Base-by-base conservation (phyloP, 37 sponge, comb jelly and placozoan species). In the Dysidea cf. avara region DNA sequence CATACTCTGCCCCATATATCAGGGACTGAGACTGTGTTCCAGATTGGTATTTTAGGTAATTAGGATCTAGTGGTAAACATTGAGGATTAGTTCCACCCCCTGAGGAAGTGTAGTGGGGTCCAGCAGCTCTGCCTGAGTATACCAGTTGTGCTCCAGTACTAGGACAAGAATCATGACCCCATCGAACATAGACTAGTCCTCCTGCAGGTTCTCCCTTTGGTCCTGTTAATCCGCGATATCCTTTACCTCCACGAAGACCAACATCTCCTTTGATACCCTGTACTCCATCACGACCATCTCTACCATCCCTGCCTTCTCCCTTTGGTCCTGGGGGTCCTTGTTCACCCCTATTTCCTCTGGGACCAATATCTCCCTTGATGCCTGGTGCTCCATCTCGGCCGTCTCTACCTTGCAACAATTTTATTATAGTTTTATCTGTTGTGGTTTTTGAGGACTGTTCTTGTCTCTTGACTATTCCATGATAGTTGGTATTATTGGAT, bases 61-160 rank as follows among this genome's bases (percentile, higher is more conserved):
- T 61, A 36, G 74, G 74, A 30, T 40, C 30, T 56, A 31, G 26
- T 0, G 74, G 74, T 49, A 73, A 21, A 31, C 74, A 73, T 31
- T 61, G 74, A 17, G 58, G 48, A 60, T 73, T 60, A 36, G 48
- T 43, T 9, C 74, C 74, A 43, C 74, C 74, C 47, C 74, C 74
- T 56, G 56, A 3, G 7, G 24, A 25, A 38, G 11, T 37, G 50
- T 56, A 73, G n/a, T n/a, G n/a, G n/a, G n/a, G n/a, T n/a, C n/a
- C n/a, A n/a, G n/a, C n/a, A n/a, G n/a, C n/a, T n/a, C 29, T 59
- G 25, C 74, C 74, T 32, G 74, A 40, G 61, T 73, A 73, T 46
- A 73, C 48, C 5, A 73, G 40, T 49, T 73, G 49, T 50, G 74
- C 61, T 18, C 61, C 74, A 26, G 39, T 16, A 7, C 43, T 39